Base-by-base conservation (phyloP, 2,888 invertebrate genomes). In the Coelopa pilipes region DNA sequence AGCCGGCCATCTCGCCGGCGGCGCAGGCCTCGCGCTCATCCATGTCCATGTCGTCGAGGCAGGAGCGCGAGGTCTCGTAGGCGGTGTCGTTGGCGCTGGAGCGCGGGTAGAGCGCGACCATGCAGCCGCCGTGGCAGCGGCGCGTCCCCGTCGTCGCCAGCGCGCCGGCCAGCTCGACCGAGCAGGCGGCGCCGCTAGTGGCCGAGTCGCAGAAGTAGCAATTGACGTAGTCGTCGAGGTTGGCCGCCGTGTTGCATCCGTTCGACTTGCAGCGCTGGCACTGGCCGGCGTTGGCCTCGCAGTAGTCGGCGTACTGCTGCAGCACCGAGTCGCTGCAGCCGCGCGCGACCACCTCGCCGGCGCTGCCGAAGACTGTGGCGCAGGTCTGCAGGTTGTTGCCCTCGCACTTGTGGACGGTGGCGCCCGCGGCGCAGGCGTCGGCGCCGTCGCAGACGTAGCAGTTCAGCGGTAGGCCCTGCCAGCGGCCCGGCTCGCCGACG, bases 241-340 rank as follows among this genome's bases (percentile, higher is more conserved):
- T 80, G 0, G 45, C 2, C 0, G 82, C 85, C 34, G 73, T 80
- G 74, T 86, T 86, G 71, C 86, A 86, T 0, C 75, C 81, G 53
- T 82, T 82, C 2, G 87, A 86, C 76, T 86, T 86, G 76, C 86
- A 86, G 63, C 77, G 76, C 4, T 75, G 60, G 47, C 86, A 86
- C 0, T 76, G 80, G 0, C 66, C 81, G 0, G 69, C 17, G 49
- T 84, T 79, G 1, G 63, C 59, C 9, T 84, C 82, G 34, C 87
- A 87, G 62, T 82, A 82, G 1, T 72, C 77, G 10, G 63, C 62
- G 15, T 83, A 76, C 1, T 77, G 74, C 0, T 57, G 45, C 0
- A 68, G 60, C 0, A 86, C 75, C 4, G 75, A 21, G 72, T 86
- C 84, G 50, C 82, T 84, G 76, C 86, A 86, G 5, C 86, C 87